Conservation (phyloP, 1,140 invertebrate genomes). For the Heliconius hewitsoni region DNA sequence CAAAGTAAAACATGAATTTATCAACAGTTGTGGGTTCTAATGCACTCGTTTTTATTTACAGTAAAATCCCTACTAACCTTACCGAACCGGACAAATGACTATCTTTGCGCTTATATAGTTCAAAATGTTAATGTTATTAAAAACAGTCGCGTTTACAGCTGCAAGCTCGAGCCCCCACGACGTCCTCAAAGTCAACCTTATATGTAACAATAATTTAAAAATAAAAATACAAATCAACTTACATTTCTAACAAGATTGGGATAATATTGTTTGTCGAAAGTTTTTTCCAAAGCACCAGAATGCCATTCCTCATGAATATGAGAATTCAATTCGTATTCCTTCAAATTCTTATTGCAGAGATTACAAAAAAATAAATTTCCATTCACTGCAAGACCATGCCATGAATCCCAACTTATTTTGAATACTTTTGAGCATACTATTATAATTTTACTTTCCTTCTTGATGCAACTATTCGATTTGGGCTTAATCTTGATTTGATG, state of each 20-base stretch:
- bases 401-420: conserved; percentile 40
- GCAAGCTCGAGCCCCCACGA: too few relatives aligned
- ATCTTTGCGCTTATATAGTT: too few relatives aligned
- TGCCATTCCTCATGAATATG: background rate
- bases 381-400: conserved; percentile 32
- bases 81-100: too few relatives aligned
- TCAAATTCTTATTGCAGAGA: background rate
- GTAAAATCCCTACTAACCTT: too few relatives aligned
- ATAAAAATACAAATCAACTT: background rate
- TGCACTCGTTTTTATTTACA: too few relatives aligned
- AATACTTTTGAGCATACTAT: conserved; percentile 24
- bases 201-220: background rate
- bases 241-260: conserved; percentile 9
- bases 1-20: background rate
- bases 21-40: background rate
- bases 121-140: too few relatives aligned
- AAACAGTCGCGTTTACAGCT: too few relatives aligned
- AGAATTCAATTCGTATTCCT: background rate
- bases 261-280: background rate
- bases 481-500: background rate
- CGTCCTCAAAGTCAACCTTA: too few relatives aligned
- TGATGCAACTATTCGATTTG: background rate
- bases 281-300: background rate
- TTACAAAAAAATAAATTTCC: conserved; percentile 7
- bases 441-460: conserved; percentile 42